Base-by-base conservation (phyloP, 2,113 vertebrate species). In the Saguinus midas region DNA sequence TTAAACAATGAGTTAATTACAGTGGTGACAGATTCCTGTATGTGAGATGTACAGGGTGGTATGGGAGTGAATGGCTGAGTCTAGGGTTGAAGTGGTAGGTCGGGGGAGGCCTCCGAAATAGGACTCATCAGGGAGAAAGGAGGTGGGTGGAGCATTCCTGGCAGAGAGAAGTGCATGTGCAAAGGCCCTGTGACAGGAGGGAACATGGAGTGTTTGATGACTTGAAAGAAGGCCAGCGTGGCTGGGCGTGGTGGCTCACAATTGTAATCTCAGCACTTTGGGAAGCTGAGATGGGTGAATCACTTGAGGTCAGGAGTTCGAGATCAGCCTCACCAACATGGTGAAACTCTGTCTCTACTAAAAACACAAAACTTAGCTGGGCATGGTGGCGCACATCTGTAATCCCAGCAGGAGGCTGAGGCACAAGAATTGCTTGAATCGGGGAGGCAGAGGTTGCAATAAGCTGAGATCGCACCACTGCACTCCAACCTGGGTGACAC, bases 181-280 rank as follows among this genome's bases (percentile, higher is more conserved):
- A 88, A 97, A 96, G 89, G 21, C 37, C 86, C 70, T 45, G 89
- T 11, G 48, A 1, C 29, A 57, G 35, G 90, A 91, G 76, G 29
- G 87, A 43, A 37, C n/a, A 25, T 5, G 16, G 29, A 64, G 35
- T 5, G 21, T 27, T 55, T 58, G 68, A 35, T 32, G 43, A 72
- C 75, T 43, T 95, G 21, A 58, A 90, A 92, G 79, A 85, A 92
- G 70, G 17, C 72, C 2, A 1, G 13, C 0, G 5, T 64, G 61
- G 27, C 61, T 6, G 27, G 27, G 27, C 1, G 5, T 5, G 5
- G 61, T 32, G 61, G 61, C 27, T 64, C 61, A 64, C 5, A 13
- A 12, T 32, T 64, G 61, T 32, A 64, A 32, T 29, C 27, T 13
- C 27, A 14, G 12, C 61, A 32, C 27, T 29, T 64, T 32, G 27